Base-by-base conservation (phyloP, 2,113 vertebrate species). In the Sorex fumeus region DNA sequence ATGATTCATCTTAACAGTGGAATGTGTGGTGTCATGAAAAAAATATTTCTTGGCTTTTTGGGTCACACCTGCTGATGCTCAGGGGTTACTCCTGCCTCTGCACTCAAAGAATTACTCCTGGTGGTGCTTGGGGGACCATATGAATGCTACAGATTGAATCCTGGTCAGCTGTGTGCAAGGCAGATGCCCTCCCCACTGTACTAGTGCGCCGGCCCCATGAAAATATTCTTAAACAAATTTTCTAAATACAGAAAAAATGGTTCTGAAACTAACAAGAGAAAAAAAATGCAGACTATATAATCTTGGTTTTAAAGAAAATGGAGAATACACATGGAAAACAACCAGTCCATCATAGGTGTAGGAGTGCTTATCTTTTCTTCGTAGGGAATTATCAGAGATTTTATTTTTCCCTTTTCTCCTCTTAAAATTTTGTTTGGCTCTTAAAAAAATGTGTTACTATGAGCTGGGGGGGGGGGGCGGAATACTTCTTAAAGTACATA, bases 191-290 rank as follows among this genome's bases (percentile, higher is more conserved):
- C 47, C 9, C 40, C 9, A 9, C 47, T 50, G 47, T 7, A 50
- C 47, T 50, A 50, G 9, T 13, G 9, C 9, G 9, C 47, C 13
- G 9, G 47, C 47, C 47, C 47, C 47, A 50, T 50, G 47, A 50
- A 50, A 50, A 50, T 50, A 50, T 50, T 50, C 13, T 50, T 50
- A 50, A 50, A 50, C 13, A 50, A 2, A 50, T 50, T 50, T 88
- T 70, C 69, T 77, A 47, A 93, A 78, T 36, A 84, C 6, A 23
- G 43, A 30, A 81, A 84, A 62, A 90, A 80, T 94, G 30, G 62
- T 91, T 83, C 66, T 77, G 66, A 78, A 72, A 57, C 32, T 45
- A 32, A 32, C 81, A 77, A 21, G 82, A 23, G n/a, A n/a, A n/a
- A 64, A 87, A 66, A 84, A 40, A 66, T 75, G 74, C 69, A 32